Percentiles rank a stretch among this genome's conserved stretches.
Evolutionary conservation across 2,888 invertebrate genomes (phyloP).

Genomic region (Diaperis boleti): DNA sequence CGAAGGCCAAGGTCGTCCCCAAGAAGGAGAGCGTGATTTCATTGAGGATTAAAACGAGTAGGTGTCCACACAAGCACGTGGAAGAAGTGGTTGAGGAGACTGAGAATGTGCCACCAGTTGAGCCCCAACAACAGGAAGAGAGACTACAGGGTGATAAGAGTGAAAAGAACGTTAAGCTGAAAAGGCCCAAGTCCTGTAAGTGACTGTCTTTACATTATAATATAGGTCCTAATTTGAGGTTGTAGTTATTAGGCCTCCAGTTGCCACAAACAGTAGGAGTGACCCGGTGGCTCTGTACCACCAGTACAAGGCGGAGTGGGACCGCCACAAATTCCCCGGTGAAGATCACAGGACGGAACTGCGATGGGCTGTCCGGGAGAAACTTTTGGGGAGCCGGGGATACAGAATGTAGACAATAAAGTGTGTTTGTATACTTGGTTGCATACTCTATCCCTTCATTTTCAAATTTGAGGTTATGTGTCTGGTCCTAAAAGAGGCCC

Average conservation of each 20-base stretch:
- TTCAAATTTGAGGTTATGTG: neutral
- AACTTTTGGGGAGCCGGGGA: constrained; percentile 70
- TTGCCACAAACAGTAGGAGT: constrained; percentile 61
- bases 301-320: constrained; percentile 81
- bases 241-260: constrained; percentile 74
- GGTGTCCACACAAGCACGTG: neutral
- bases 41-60: constrained; percentile 52
- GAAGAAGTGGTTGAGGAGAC: neutral
- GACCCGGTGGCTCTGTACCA: constrained; percentile 85
- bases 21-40: constrained; percentile 54
- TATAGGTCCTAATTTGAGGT: constrained; percentile 28
- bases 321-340: constrained; percentile 80
- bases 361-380: constrained; percentile 79
- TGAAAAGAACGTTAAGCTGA: no score
- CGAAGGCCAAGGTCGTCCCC: constrained; percentile 60
- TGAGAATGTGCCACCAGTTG: neutral
- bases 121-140: no score
- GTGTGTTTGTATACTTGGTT: neutral
- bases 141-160: no score
- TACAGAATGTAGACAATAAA: neutral
- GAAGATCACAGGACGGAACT: constrained; percentile 76
- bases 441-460: neutral
- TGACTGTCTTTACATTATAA: neutral
- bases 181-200: constrained; percentile 20
- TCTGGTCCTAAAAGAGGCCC: neutral